Conservation (phyloP, 2,113 vertebrate genomes). For the Pygoscelis antarcticus region DNA sequence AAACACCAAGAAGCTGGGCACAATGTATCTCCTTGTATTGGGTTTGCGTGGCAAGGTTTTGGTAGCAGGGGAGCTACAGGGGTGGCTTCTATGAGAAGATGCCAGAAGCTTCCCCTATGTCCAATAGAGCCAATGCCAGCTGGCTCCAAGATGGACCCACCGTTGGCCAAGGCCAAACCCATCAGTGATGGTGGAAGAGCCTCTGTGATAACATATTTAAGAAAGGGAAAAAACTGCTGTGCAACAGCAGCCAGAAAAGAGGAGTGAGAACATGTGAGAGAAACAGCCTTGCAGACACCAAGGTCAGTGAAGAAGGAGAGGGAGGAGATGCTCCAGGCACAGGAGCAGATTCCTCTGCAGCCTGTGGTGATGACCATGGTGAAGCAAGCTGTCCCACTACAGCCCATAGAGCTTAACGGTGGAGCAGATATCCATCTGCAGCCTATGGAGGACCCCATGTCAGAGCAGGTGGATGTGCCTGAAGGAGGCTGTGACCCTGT, state of each 20-base stretch:
- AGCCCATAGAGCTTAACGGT: background rate
- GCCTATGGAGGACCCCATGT: accelerated
- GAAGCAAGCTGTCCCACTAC: background rate
- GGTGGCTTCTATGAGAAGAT: background rate
- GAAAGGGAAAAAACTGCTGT: background rate
- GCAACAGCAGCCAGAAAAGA: accelerated
- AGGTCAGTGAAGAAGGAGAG: background rate
- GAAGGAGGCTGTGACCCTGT: background rate
- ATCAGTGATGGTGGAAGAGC: accelerated
- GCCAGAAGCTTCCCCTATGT: background rate
- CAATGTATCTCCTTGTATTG: background rate
- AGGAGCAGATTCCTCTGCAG: background rate
- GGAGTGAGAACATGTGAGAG: background rate
- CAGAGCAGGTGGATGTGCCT: background rate
- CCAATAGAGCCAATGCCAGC: background rate
- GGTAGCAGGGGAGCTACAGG: background rate
- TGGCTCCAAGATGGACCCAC: accelerated
- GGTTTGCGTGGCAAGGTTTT: background rate
- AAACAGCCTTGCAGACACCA: background rate
- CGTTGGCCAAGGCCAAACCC: background rate
- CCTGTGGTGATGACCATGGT: background rate
- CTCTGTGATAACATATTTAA: background rate
- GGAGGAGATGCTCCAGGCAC: background rate
- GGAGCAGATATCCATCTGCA: background rate
- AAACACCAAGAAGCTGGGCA: background rate